Evolutionary conservation across 2,888 invertebrate species (phyloP).

Genomic region (Nemotelus pantherinus): DNA sequence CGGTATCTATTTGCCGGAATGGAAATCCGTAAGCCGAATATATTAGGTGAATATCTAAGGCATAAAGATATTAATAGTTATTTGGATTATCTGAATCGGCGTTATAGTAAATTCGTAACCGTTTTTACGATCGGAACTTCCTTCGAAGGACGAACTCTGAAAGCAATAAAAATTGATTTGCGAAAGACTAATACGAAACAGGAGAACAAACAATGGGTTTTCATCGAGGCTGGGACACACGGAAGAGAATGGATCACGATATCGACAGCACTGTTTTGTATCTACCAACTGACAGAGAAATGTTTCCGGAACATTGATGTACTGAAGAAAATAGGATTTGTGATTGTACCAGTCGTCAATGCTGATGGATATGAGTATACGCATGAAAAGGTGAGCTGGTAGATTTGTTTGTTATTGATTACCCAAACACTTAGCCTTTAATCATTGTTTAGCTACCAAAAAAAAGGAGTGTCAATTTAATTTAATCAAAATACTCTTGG

Average conservation of each 20-base stretch:
- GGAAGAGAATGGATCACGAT: conserved; percentile 76
- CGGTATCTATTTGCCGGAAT: conserved; percentile 14
- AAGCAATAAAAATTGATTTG: conserved; percentile 62
- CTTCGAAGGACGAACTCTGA: conserved; percentile 59
- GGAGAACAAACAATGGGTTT: conserved; percentile 56
- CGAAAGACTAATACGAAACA: conserved; percentile 21
- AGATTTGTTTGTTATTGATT: background rate
- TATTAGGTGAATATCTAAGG: conserved; percentile 58
- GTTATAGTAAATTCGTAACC: conserved; percentile 58
- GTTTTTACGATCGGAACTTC: conserved; percentile 59
- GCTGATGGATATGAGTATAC: conserved; percentile 79
- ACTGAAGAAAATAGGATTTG: conserved; percentile 72
- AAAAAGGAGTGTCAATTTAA: too few relatives aligned
- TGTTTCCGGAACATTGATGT: conserved; percentile 63
- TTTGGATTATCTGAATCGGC: conserved; percentile 58
- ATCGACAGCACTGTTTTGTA: conserved; percentile 69
- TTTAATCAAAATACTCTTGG: too few relatives aligned
- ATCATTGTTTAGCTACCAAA: too few relatives aligned
- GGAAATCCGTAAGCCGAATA: conserved; percentile 55
- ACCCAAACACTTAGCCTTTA: background rate
- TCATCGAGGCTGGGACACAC: conserved; percentile 66
- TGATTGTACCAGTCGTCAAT: conserved; percentile 73
- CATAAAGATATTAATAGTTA: conserved; percentile 61
- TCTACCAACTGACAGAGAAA: conserved; percentile 69
- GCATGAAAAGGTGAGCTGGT: conserved; percentile 64